Evolutionary conservation across 1,140 invertebrate genomes (phyloP), one percentile per base, ranked within the genome.

Genomic region (Sitophilus oryzae): DNA sequence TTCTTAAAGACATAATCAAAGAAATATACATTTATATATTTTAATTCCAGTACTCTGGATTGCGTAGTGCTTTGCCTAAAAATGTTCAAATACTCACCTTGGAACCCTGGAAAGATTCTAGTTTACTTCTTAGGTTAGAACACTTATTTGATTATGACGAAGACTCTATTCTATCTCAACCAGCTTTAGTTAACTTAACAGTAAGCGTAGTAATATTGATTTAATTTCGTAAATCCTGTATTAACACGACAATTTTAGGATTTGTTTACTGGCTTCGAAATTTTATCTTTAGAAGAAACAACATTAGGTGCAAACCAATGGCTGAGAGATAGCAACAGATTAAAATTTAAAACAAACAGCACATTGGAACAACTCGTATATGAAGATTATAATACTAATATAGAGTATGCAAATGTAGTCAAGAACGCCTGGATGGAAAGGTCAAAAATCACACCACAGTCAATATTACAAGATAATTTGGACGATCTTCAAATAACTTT

Each of bases 51-150:
- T 70, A 52, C 59, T 56, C 62, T 10, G 69, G 69, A 2, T 42
- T 71, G 14, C 41, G 50, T 23, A 15, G 19, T 9, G 58, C 72
- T 9, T 65, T 97, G 0, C 92, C 93, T 0, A 62, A 73, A 6
- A 90, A 92, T 67, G 79, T 96, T 0, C 84, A 93, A 60, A 72
- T 97, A n/a, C 71, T 97, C 18, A 94, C 92, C 5, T 70, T 96
- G 45, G 91, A 96, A 68, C 86, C 89, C 5, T 90, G 89, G 82
- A 82, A 82, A 44, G 78, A 76, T 11, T 73, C 73, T 1, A 77
- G 77, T 10, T 71, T 90, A 10, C 74, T 97, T 2, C 59, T 97
- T 0, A 77, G 94, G 40, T 73, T 98, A 3, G 94, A 98, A 66
- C 91, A 98, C 70, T 80, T 92, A 40, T 82, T 89, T 56, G 90